Conservation (phyloP, 2,113 vertebrate genomes). For the Hypanus sabinus region DNA sequence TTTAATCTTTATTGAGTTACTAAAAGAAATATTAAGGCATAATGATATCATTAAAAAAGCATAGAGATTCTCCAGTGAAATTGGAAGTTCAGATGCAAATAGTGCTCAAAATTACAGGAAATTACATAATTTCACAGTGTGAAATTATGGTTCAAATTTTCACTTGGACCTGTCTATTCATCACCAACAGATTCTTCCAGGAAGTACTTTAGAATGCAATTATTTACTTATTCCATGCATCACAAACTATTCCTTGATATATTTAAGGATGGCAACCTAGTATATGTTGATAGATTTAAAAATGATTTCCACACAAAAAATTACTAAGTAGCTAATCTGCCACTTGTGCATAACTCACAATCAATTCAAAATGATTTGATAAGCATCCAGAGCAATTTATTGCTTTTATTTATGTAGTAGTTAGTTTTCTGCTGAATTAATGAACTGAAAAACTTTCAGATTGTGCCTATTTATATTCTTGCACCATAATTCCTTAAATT, state of each 20-base stretch:
- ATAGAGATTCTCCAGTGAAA: background rate
- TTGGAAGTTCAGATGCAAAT: background rate
- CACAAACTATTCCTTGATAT: background rate
- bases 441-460: background rate
- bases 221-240: background rate
- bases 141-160: background rate
- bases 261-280: background rate
- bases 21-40: background rate
- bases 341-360: background rate
- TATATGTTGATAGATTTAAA: background rate
- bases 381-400: background rate
- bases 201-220: background rate
- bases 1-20: background rate
- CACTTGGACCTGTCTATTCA: background rate
- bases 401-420: background rate
- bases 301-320: background rate
- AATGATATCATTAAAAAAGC: background rate
- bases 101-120: background rate
- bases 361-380: background rate
- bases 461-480: background rate
- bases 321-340: background rate
- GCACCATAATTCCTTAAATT: background rate
- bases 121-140: background rate
- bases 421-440: background rate
- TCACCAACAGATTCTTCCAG: background rate